Percentiles rank a stretch among this genome's conserved stretches.
phyloP scores from a whole-genome alignment of 1,140 invertebrate species.

The Andrena cerasifolii region DNA sequence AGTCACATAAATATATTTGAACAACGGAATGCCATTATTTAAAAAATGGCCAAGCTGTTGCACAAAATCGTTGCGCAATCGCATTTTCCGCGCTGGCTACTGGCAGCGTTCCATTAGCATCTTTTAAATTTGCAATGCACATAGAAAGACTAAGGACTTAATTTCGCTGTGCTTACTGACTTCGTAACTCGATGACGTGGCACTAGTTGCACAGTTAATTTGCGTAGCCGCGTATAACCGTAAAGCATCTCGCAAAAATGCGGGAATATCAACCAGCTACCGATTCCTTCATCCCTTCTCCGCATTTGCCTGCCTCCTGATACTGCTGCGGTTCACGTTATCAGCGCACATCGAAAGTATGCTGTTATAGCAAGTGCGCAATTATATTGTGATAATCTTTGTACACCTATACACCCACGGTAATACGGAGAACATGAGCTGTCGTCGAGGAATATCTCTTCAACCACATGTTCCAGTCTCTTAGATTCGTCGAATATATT shows the following conservation, averaged over 20 bases:
- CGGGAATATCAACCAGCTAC: slow-evolving; percentile 57
- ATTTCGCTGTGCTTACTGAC: neutral
- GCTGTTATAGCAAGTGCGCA: slow-evolving; percentile 50
- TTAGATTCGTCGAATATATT: neutral
- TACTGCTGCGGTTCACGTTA: slow-evolving; percentile 5
- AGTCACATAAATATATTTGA: too few species aligned
- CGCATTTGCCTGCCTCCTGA: neutral
- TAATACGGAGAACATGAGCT: neutral
- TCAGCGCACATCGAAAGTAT: slow-evolving; percentile 32
- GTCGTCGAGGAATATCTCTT: slow-evolving; percentile 7
- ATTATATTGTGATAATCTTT: slow-evolving; percentile 34
- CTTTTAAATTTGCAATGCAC: slow-evolving; percentile 3
- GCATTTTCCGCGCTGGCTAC: neutral
- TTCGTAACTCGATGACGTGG: slow-evolving; percentile 7
- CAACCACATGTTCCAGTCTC: neutral
- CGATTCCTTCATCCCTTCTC: neutral
- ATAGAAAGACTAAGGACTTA: slow-evolving; percentile 7
- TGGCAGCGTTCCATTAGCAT: slow-evolving; percentile 14
- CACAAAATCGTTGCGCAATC: neutral
- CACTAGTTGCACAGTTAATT: slow-evolving; percentile 48
- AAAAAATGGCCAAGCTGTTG: too few species aligned
- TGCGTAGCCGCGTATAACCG: neutral
- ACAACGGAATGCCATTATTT: too few species aligned
- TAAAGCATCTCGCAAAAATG: slow-evolving; percentile 50
- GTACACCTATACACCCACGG: neutral